Evolutionary conservation across 2,888 invertebrate genomes (phyloP), one percentile per base, ranked within the genome.

Genomic region (Diaphora mendica): DNA sequence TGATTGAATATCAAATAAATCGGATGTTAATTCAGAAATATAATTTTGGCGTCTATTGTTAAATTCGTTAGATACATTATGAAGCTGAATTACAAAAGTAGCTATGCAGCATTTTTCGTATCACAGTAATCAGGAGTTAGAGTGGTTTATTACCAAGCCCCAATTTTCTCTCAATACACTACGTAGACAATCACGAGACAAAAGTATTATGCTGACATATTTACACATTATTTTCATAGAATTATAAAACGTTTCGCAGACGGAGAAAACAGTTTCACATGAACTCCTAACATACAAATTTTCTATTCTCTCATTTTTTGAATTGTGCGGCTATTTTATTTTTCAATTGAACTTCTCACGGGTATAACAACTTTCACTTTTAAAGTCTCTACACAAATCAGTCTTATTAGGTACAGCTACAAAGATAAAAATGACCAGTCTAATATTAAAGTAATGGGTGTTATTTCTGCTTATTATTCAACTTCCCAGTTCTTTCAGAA

Each of bases 331-430:
- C 62, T 13, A 69, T 13, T 33, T 26, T 64, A 20, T 65, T 65
- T 73, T 55, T 26, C 44, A 69, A 68, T 68, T 64, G 17, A 35
- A 73, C 30, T 75, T 72, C 75, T 30, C 75, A 75, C 75, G 65
- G 48, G 59, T 65, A 62, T 33, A 69, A 35, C 30, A 65, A 72
- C 75, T 75, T 75, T 75, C 75, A 64, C 75, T 74, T 74, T 68
- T 64, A 15, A 30, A 71, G 59, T 69, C 72, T 74, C 69, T 66
- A 66, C 71, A 75, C 69, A 72, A 71, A 71, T 72, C 71, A 75
- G 42, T 44, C 30, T 33, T 39, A 67, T 67, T 71, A 33, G 33
- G 33, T 33, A 33, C 59, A 51, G 23, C 68, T 64, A 26, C 35
- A 35, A 55, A 55, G 35, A 17, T 55, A 8, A 33, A 35, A 55